A percentile compares a stretch with the other conserved stretches of the same genome.
These are phyloP conservation scores for Chlorodrepanis virens DNA, from an alignment of 2,113 vertebrate genomes.

Conservation along the genomic window DNA sequence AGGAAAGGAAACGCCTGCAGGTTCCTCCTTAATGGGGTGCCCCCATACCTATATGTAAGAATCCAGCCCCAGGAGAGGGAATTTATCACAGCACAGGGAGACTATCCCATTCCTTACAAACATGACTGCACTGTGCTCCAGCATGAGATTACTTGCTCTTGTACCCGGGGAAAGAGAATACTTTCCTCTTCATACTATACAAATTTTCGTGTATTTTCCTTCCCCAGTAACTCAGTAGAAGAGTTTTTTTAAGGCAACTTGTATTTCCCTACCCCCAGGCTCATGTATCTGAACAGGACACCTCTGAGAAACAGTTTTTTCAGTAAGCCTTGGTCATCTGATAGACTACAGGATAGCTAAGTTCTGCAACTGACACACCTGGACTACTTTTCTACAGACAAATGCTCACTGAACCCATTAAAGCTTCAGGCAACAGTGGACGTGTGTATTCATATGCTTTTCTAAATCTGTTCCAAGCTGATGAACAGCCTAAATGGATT, in stretches of 20 bases:
- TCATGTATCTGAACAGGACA: background rate
- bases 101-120: background rate
- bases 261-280: background rate
- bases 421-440: slow-evolving; percentile 38
- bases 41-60: background rate
- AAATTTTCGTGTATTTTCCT: background rate
- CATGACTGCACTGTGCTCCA: background rate
- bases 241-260: background rate
- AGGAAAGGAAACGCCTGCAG: background rate
- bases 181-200: background rate
- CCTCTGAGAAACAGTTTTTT: background rate
- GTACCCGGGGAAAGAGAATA: background rate
- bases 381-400: background rate
- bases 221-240: background rate
- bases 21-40: background rate
- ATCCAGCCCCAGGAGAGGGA: background rate
- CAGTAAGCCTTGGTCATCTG: background rate
- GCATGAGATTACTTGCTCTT: background rate
- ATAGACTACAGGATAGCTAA: background rate
- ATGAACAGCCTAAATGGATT: slow-evolving; percentile 63
- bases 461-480: slow-evolving; percentile 64
- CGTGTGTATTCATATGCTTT: slow-evolving; percentile 29
- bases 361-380: background rate
- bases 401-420: slow-evolving; percentile 12
- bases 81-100: background rate